Evolutionary conservation across 2,797 vertebrate genomes (phyloP).

Genomic region (Darevskia nairensis): DNA sequence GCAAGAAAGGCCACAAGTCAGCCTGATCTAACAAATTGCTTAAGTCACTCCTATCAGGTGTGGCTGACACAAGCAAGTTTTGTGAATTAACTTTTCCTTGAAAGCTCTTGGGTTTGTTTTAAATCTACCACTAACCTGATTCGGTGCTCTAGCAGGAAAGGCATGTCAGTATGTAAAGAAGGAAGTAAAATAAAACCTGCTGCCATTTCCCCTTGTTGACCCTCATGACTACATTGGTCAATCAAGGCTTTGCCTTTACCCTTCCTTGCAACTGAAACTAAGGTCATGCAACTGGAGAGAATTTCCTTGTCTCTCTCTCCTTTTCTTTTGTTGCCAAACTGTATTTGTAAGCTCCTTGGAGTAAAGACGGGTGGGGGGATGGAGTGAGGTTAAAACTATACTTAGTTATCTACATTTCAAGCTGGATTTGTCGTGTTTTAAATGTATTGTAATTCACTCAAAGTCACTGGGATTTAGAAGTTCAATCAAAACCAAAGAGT

Average conservation of each 20-base stretch:
- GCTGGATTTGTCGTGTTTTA: not conserved
- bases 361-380: not conserved
- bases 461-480: not conserved
- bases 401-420: not conserved
- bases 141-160: conserved; percentile 57
- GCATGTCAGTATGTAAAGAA: not conserved
- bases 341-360: not conserved
- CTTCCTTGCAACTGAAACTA: not conserved
- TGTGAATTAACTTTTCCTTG: conserved; percentile 62
- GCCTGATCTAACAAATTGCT: conserved; percentile 52
- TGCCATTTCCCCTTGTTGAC: no score
- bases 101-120: conserved; percentile 27
- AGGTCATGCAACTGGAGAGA: not conserved
- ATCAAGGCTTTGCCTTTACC: not conserved
- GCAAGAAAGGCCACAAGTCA: conserved; percentile 52
- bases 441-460: not conserved
- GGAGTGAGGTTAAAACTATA: not conserved
- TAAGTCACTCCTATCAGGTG: conserved; percentile 62
- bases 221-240: not conserved
- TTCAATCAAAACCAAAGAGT: not conserved
- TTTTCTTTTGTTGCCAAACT: not conserved
- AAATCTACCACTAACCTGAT: conserved; percentile 51
- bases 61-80: conserved; percentile 32
- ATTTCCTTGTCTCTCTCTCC: not conserved
- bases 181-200: not conserved